Evolutionary conservation across 64 coral and sea anemone genomes (phyloP).

Genomic region (Montipora cactus): DNA sequence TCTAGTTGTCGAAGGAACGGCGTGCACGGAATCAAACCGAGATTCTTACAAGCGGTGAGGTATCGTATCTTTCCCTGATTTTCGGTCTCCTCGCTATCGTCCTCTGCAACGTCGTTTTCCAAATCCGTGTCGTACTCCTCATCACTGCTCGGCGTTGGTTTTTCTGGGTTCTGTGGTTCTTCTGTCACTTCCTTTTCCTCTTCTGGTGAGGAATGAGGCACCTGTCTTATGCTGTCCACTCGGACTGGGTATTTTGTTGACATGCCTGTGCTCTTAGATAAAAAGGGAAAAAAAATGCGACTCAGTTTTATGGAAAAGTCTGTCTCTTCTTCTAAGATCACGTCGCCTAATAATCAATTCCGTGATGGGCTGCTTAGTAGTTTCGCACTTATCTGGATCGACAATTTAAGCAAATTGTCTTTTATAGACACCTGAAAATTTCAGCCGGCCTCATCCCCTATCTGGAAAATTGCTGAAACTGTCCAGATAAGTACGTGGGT

Average conservation of each 20-base stretch:
- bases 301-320: not conserved
- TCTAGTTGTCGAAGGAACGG: constrained; percentile 78
- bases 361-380: too few relatives aligned
- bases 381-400: too few relatives aligned
- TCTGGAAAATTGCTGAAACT: too few relatives aligned
- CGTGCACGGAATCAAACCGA: constrained; percentile 81
- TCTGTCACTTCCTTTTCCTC: constrained; percentile 25
- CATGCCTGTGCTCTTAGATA: not conserved
- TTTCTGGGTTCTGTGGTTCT: constrained; percentile 8
- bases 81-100: constrained; percentile 5
- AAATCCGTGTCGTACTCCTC: constrained; percentile 95
- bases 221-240: constrained; percentile 79
- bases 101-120: constrained; percentile 60
- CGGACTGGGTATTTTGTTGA: constrained; percentile 43
- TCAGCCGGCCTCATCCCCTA: too few relatives aligned
- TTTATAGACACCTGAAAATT: too few relatives aligned
- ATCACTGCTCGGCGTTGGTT: constrained; percentile 44
- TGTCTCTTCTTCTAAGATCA: too few relatives aligned
- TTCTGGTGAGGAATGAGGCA: constrained; percentile 33
- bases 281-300: not conserved
- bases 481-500: too few relatives aligned
- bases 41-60: constrained; percentile 74
- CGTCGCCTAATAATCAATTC: too few relatives aligned
- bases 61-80: constrained; percentile 71
- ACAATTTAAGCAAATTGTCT: too few relatives aligned